These are phyloP conservation scores for Anthopleura xanthogrammica DNA, from an alignment of 92 coral and sea anemone genomes.

Conservation along the genomic window DNA sequence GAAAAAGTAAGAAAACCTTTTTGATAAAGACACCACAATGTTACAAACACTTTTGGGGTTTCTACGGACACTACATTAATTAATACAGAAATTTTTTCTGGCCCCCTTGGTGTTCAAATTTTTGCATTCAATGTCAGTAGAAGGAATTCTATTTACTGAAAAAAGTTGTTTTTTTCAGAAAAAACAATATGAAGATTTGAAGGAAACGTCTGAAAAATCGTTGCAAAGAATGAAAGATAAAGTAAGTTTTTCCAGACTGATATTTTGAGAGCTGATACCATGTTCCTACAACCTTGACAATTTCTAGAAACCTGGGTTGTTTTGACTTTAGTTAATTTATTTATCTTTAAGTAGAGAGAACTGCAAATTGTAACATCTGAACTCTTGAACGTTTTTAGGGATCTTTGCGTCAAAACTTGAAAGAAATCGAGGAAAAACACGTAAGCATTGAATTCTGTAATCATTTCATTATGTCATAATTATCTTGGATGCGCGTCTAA, in stretches of 20 bases:
- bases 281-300: too few relatives aligned
- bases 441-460: slow-evolving; percentile 24
- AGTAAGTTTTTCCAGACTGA: slow-evolving; percentile 8
- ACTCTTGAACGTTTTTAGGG: slow-evolving; percentile 15
- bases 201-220: slow-evolving; percentile 44
- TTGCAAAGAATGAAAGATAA: slow-evolving; percentile 26
- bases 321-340: too few relatives aligned
- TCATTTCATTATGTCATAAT: not conserved
- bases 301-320: not conserved
- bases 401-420: slow-evolving; percentile 17
- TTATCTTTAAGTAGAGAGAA: too few relatives aligned
- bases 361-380: not conserved
- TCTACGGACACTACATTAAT: too few relatives aligned
- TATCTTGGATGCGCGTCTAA: not conserved
- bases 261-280: not conserved
- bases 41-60: too few relatives aligned
- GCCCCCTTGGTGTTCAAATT: too few relatives aligned
- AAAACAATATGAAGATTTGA: slow-evolving; percentile 47
- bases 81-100: too few relatives aligned
- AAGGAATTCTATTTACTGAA: too few relatives aligned
- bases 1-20: too few relatives aligned
- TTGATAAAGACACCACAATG: too few relatives aligned
- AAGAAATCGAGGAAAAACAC: slow-evolving; percentile 52
- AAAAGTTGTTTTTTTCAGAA: slow-evolving; percentile 33
- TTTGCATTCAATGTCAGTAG: too few relatives aligned